phyloP scores from a whole-genome alignment of 2,888 invertebrate species.

The Leuctra nigra region DNA sequence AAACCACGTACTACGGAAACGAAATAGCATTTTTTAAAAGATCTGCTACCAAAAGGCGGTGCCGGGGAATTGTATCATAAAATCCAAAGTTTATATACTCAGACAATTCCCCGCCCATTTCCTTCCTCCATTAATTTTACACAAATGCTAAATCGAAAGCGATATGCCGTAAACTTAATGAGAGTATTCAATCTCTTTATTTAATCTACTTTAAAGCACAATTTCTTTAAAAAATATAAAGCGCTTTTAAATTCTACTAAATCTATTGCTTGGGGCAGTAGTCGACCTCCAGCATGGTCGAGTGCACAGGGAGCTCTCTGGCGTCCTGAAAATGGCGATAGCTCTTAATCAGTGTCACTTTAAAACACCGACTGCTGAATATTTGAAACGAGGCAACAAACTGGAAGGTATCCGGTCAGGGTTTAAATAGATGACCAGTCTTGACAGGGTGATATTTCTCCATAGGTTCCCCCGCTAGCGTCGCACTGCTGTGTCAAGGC shows the following conservation, averaged over 20 bases:
- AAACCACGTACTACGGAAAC: no score
- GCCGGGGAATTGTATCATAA: neutral
- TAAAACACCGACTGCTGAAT: slow-evolving; percentile 13
- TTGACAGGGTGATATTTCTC: slow-evolving; percentile 14
- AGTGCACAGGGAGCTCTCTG: slow-evolving; percentile 1
- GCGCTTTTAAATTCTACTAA: neutral
- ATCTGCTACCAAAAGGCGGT: no score
- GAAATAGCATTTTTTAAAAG: no score
- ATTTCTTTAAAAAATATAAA: slow-evolving; percentile 9
- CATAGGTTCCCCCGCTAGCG: neutral
- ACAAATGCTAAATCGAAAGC: neutral
- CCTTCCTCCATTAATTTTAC: neutral
- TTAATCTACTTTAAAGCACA: neutral
- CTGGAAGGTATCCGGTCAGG: slow-evolving; percentile 6
- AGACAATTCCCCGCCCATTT: neutral
- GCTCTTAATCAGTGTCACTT: slow-evolving; percentile 11
- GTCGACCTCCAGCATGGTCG: neutral
- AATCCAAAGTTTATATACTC: neutral
- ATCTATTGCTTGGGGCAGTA: no score
- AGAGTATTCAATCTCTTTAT: neutral
- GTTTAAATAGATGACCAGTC: slow-evolving; percentile 7
- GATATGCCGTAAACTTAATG: neutral
- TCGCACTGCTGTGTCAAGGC: neutral
- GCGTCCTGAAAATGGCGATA: slow-evolving; percentile 1
- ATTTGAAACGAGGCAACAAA: slow-evolving; percentile 15